A percentile compares a stretch with the other conserved stretches of the same genome.
phyloP scores from a whole-genome alignment of 2,113 vertebrate species.

The Hypomesus transpacificus region DNA sequence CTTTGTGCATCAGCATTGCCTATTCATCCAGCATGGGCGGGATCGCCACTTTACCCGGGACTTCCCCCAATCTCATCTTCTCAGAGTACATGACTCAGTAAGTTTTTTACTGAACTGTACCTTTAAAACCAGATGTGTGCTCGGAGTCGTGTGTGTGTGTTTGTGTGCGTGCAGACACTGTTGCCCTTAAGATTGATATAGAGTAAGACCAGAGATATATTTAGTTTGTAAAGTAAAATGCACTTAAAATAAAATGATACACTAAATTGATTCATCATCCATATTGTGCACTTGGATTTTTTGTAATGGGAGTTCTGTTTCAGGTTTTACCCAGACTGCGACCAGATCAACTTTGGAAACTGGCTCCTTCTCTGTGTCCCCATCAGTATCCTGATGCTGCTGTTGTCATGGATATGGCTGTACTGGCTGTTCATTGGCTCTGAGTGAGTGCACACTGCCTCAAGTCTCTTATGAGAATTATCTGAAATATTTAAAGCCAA shows the following conservation, averaged over 20 bases:
- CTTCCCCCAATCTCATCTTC: slow-evolving; percentile 92
- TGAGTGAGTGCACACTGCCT: slow-evolving; percentile 74
- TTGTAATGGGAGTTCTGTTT: not conserved
- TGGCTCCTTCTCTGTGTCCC: slow-evolving; percentile 88
- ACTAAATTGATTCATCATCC: no score
- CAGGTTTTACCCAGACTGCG: slow-evolving; percentile 84
- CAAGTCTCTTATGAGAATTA: not conserved
- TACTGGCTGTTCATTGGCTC: slow-evolving; percentile 87
- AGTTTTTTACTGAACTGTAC: slow-evolving; percentile 50
- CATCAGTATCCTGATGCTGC: slow-evolving; percentile 72
- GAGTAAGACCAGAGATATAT: no score
- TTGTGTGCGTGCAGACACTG: not conserved
- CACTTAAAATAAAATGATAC: no score
- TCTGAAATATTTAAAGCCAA: no score
- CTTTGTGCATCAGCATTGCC: slow-evolving; percentile 83
- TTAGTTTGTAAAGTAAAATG: no score
- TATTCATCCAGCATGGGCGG: slow-evolving; percentile 90
- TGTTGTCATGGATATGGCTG: slow-evolving; percentile 88
- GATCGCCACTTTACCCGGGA: slow-evolving; percentile 86
- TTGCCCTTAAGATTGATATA: no score
- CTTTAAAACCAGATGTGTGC: not conserved
- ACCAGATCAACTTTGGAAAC: slow-evolving; percentile 84
- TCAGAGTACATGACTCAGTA: slow-evolving; percentile 83
- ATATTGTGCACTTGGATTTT: no score
- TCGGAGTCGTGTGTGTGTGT: not conserved